Evolutionary conservation across 2,888 invertebrate species (phyloP).

Genomic region (Drosophila antonietae): DNA sequence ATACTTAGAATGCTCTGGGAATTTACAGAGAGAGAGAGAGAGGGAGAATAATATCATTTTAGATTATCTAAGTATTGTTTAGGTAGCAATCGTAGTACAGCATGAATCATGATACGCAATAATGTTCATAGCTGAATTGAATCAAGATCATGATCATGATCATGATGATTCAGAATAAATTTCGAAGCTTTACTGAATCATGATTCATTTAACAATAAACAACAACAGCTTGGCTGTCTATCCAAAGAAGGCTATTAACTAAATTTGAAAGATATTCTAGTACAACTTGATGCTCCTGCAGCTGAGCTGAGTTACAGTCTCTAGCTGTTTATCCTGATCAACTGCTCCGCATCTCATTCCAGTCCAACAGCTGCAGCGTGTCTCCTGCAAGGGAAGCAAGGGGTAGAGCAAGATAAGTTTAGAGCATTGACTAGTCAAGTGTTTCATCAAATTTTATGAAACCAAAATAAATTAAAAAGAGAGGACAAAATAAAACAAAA

Average conservation of each 20-base stretch:
- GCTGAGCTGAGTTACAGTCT: not conserved
- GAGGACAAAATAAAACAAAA: slow-evolving; percentile 4
- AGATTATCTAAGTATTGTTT: not conserved
- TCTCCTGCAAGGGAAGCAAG: not conserved
- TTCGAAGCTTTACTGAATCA: not conserved
- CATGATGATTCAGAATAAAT: too few relatives aligned
- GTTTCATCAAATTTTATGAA: slow-evolving; percentile 31
- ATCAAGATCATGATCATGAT: not conserved
- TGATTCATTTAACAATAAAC: not conserved
- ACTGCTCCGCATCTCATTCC: too few relatives aligned
- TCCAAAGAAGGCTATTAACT: not conserved
- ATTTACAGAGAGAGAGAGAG: too few relatives aligned
- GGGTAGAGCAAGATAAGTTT: slow-evolving; percentile 14
- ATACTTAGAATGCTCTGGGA: not conserved
- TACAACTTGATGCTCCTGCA: not conserved
- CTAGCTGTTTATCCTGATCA: not conserved
- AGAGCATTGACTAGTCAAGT: slow-evolving; percentile 37
- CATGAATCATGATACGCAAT: not conserved
- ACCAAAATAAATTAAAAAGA: not conserved
- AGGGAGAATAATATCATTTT: too few relatives aligned
- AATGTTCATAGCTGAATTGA: not conserved
- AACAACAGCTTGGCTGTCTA: not conserved
- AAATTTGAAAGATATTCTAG: not conserved
- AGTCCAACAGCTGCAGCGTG: not conserved
- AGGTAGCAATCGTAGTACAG: not conserved